Evolutionary conservation across 1,140 invertebrate species (phyloP).

Genomic region (Aphelenchoides besseyi): DNA sequence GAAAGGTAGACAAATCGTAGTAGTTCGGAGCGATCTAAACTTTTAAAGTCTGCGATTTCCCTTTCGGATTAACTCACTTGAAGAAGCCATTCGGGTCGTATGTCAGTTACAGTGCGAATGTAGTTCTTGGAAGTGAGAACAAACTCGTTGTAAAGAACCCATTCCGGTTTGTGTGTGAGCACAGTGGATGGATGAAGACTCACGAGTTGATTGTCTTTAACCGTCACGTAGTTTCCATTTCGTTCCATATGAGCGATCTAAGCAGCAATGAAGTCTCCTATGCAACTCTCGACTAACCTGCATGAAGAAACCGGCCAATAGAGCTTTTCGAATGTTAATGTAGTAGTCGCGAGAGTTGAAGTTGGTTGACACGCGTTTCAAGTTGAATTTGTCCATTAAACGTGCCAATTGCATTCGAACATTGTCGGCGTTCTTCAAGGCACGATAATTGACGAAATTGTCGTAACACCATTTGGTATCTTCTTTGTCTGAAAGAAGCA

Average conservation of each 20-base stretch:
- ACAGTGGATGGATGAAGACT: slow-evolving; percentile 97
- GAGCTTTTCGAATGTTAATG: slow-evolving; percentile 93
- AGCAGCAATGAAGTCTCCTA: slow-evolving; percentile 8
- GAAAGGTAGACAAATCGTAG: slow-evolving; percentile 95
- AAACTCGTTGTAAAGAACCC: slow-evolving; percentile 99
- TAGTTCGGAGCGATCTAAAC: slow-evolving; percentile 93
- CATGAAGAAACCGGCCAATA: slow-evolving; percentile 98
- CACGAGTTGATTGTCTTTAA: slow-evolving; percentile 98
- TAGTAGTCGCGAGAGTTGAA: slow-evolving; percentile 98
- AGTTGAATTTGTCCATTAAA: slow-evolving; percentile 86
- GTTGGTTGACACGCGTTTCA: slow-evolving; percentile 84
- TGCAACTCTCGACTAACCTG: slow-evolving; percentile 71
- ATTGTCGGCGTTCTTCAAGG: slow-evolving; percentile 86
- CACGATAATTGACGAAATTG: slow-evolving; percentile 97
- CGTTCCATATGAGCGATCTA: slow-evolving; percentile 89
- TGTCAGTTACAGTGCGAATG: slow-evolving; percentile 95
- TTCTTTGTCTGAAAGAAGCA: slow-evolving; percentile 69
- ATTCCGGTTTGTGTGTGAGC: slow-evolving; percentile 97
- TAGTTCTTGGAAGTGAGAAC: slow-evolving; percentile 99
- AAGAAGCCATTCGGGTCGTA: slow-evolving; percentile 79
- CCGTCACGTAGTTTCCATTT: slow-evolving; percentile 92
- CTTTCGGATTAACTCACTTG: slow-evolving; percentile 21
- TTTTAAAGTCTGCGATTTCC: slow-evolving; percentile 68
- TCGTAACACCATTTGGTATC: slow-evolving; percentile 98
- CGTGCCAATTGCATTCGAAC: slow-evolving; percentile 77